Base-by-base conservation (phyloP, 2,888 invertebrate genomes). In the Lycocerus yunnanus region DNA sequence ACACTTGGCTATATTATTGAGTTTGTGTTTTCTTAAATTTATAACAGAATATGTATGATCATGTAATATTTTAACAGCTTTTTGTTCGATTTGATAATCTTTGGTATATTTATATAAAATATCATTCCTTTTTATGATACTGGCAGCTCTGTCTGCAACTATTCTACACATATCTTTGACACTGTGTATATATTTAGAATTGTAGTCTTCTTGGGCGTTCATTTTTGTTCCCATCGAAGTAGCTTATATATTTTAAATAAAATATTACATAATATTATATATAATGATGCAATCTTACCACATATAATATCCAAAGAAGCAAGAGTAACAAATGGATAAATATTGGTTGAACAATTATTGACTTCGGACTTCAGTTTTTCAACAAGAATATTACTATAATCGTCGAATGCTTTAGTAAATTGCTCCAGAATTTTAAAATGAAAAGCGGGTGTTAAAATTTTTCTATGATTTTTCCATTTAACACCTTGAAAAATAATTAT, bases 201-300 rank as follows among this genome's bases (percentile, higher is more conserved):
- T 89, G 4, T 88, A 88, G 82, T 93, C 88, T 4, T 88, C 87
- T 84, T 96, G 95, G 0, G 95, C 94, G 83, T 94, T 89, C 0
- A 95, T 88, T 20, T 90, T 89, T 9, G 91, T 90, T 0, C 96
- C 96, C 96, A 97, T 97, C 13, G 96, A 93, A 8, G 95, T 93
- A 87, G 96, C 96, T 94, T 14, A 13, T 60, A 60, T 20, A 11
- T 9, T n/a, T 43, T 11, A n/a, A 6, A 1, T 43, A 43, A n/a
- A n/a, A n/a, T n/a, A n/a, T n/a, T 43, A 8, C n/a, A n/a, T n/a
- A n/a, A n/a, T n/a, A n/a, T n/a, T n/a, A n/a, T n/a, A n/a, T n/a
- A n/a, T n/a, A n/a, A n/a, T n/a, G n/a, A n/a, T n/a, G n/a, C n/a
- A n/a, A n/a, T n/a, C 82, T 84, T 85, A 91, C 92, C 90, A 83